phyloP scores from a whole-genome alignment of 2,888 invertebrate genomes.

The Drosophila birchii region DNA sequence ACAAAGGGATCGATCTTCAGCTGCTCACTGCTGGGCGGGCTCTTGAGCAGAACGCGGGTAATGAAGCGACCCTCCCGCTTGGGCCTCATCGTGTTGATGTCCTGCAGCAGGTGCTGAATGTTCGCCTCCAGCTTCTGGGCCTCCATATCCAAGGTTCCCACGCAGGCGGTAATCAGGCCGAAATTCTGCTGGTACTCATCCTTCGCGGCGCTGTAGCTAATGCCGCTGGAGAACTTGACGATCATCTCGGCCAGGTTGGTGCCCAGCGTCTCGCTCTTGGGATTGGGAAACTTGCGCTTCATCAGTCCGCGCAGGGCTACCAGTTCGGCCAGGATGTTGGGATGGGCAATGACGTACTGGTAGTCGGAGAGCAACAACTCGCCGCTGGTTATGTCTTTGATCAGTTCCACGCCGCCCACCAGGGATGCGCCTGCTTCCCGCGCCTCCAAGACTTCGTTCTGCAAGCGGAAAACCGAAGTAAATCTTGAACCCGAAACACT shows the following conservation, averaged over 20 bases:
- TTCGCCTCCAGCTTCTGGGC: constrained; percentile 89
- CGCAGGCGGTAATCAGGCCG: constrained; percentile 88
- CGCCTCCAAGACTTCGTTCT: constrained; percentile 86
- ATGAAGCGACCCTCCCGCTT: constrained; percentile 90
- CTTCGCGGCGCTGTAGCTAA: constrained; percentile 88
- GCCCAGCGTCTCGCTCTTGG: constrained; percentile 88
- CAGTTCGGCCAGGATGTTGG: constrained; percentile 91
- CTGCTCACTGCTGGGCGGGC: constrained; percentile 88
- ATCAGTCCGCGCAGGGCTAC: constrained; percentile 91
- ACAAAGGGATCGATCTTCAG: constrained; percentile 89
- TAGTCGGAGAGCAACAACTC: constrained; percentile 88
- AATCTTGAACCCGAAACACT: no score
- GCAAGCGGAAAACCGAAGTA: neutral
- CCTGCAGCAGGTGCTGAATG: constrained; percentile 88
- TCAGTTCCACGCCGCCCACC: constrained; percentile 90
- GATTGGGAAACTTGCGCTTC: constrained; percentile 91
- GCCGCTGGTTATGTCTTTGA: constrained; percentile 92
- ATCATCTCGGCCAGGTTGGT: constrained; percentile 88
- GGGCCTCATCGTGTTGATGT: constrained; percentile 88
- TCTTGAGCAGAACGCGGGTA: constrained; percentile 88
- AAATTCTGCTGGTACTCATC: constrained; percentile 90
- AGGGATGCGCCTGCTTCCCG: constrained; percentile 89
- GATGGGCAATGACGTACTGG: constrained; percentile 91
- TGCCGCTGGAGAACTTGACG: constrained; percentile 88
- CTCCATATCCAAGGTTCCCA: constrained; percentile 92